Base-by-base conservation (phyloP, 2,113 vertebrate species). In the Ovis canadensis region DNA sequence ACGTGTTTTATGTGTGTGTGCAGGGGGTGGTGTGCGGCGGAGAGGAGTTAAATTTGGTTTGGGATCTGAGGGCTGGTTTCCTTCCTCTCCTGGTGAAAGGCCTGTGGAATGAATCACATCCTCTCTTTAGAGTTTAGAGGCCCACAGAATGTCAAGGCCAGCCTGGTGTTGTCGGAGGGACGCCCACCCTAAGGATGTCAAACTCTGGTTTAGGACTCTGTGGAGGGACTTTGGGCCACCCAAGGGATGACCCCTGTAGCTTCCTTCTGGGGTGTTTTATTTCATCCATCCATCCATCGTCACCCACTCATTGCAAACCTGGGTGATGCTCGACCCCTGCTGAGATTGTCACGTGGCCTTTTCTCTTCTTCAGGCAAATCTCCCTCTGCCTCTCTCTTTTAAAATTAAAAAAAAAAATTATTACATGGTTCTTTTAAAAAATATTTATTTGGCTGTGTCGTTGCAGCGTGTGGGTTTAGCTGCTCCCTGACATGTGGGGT, bases 21-120 rank as follows among this genome's bases (percentile, higher is more conserved):
- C 19, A 12, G 67, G 59, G 3, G 21, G 55, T 13, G 48, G 2
- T 50, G 25, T 16, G 0, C 55, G 78, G 71, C 43, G 64, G 17
- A 93, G 50, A n/a, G 81, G 62, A 93, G 94, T 95, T 96, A 96
- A 96, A 93, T 90, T 59, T 96, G 97, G 84, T 85, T 77, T 71
- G 0, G 33, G 84, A 94, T 92, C 96, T 48, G 54, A 59, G n/a
- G 33, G 45, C 74, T 55, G 48, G 78, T 87, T 97, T 97, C 97
- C 97, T 98, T 97, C 96, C 97, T 96, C 43, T 95, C 83, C 54
- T 9, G 16, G 80, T 62, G 77, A 64, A 90, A 81, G 94, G 91
- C 19, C 59, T 29, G 84, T 33, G 7, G 16, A 57, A 62, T 94
- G 97, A 98, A 95, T 98, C 97, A 98, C 10, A 43, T 96, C 97